Evolutionary conservation across 2,113 vertebrate species (phyloP), one percentile per base, ranked within the genome.

Genomic region (Bufo gargarizans): DNA sequence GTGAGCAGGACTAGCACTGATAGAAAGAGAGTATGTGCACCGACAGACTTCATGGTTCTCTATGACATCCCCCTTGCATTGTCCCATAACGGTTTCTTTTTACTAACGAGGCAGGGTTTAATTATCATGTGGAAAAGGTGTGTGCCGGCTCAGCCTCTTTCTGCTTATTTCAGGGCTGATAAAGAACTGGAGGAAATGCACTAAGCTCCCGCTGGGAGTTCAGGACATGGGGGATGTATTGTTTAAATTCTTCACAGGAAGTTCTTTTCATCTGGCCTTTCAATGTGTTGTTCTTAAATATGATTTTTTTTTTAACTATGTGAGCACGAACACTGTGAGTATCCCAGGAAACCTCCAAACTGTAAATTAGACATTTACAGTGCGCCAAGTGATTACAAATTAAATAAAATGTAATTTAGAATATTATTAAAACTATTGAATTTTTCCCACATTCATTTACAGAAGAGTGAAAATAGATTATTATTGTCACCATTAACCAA

Each of bases 101-200:
- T 89, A 82, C 85, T 53, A 71, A 53, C 63, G 88, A 89, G 90
- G 88, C 89, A 89, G 89, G 90, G 90, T 91, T 87, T 91, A 91
- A 90, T 90, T 93, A 94, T 92, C 90, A 90, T 91, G 89, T 93
- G 93, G 93, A 92, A 94, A 95, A 95, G 94, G 92, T 95, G 89
- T 90, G 89, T 83, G 83, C 90, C 87, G 91, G 50, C 92, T 90
- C 93, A 88, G 92, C 94, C 93, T 92, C 92, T 94, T 93, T 92
- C 92, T 92, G 91, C 94, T 95, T 95, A 94, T 95, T 96, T 95
- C 92, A 92, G 93, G 94, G 91, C 91, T 93, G 95, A 96, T 96
- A 96, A 95, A 94, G 93, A 94, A 94, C 93, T n/a, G 90, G 92
- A 96, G 95, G 95, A 96, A 96, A 95, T 90, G 91, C 93, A 93